phyloP scores from a whole-genome alignment of 1,140 invertebrate species.

The Bombus turneri region DNA sequence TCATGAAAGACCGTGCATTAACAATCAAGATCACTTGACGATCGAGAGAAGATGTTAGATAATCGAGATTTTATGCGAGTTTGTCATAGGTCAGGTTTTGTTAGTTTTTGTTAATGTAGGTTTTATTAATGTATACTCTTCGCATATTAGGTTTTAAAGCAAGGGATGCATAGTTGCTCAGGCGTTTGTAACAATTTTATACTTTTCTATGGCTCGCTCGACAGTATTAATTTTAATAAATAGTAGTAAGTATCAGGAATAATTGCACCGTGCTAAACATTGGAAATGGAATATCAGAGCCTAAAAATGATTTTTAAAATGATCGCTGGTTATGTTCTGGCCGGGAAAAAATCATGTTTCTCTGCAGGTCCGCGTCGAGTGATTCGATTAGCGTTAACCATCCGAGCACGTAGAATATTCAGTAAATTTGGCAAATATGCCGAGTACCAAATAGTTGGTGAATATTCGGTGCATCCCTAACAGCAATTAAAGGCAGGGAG shows the following conservation, averaged over 20 bases:
- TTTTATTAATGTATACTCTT: no score
- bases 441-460: constrained; percentile 66
- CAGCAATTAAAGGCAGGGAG: constrained; percentile 64
- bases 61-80: no score
- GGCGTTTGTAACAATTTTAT: no score
- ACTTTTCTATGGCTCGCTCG: no score
- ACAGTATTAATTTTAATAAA: background rate
- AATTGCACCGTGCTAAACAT: background rate
- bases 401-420: constrained; percentile 57
- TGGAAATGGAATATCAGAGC: background rate
- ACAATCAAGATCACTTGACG: no score
- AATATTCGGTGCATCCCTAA: constrained; percentile 67
- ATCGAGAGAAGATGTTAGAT: no score
- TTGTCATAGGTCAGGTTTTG: no score
- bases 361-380: constrained; percentile 3
- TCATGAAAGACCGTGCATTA: no score
- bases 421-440: constrained; percentile 63
- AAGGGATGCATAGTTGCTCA: no score
- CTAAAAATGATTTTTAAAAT: background rate
- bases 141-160: no score
- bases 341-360: background rate
- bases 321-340: background rate
- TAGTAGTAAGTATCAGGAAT: background rate
- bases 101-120: no score
- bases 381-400: constrained; percentile 57